Evolutionary conservation across 2,888 invertebrate species (phyloP), one percentile per base, ranked within the genome.

Genomic region (Archaeoteleia sp.): DNA sequence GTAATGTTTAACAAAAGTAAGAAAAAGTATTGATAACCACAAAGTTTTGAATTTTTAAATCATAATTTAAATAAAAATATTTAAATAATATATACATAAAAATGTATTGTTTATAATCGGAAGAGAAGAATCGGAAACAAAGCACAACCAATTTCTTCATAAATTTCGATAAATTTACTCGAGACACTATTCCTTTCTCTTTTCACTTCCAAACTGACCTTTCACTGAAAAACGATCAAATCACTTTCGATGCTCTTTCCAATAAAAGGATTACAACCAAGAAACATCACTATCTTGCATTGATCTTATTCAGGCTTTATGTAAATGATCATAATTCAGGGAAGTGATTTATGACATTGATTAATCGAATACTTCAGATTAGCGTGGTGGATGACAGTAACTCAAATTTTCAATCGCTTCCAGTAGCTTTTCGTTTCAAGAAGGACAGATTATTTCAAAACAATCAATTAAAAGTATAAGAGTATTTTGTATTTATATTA

Each of bases 121-220:
- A n/a, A n/a, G 20, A 20, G 20, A 20, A 20, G 5, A 20, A 20
- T 20, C 3, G 20, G 20, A 20, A 20, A 20, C 20, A 20, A 20
- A 20, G 20, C 20, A 9, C 17, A 20, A 9, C n/a, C 43, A 40
- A 58, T 42, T 57, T 51, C 32, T 34, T 14, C 25, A 10, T 17
- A 68, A 63, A 60, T 60, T 65, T 65, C 54, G 57, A 57, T 65
- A 57, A 67, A 49, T 32, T 27, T 27, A 23, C 37, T 40, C 40
- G 20, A 45, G 61, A 42, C n/a, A n/a, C 51, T 57, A 65, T 74
- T 63, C 77, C 79, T 76, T 75, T 79, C 77, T 72, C 79, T 78
- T 79, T 78, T 79, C 79, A 76, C 79, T 72, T 68, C 20, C 70
- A 72, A 70, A 68, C 66, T 75, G 75, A 78, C 76, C 76, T 78